Base-by-base conservation (phyloP, 2,888 invertebrate species). In the Lycocerus yunnanus region DNA sequence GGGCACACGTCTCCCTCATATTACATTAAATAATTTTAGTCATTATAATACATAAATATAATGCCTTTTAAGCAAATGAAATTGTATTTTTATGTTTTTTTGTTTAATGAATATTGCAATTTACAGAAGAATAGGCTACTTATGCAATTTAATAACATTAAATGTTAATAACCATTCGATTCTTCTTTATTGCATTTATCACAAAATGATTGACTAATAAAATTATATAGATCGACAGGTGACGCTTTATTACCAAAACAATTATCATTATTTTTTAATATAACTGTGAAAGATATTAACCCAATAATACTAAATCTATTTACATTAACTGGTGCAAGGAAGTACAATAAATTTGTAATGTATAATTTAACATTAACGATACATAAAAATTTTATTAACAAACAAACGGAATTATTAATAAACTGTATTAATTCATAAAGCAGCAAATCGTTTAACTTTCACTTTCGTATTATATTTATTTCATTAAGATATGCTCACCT, bases 351-450 rank as follows among this genome's bases (percentile, higher is more conserved):
- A 73, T 77, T 74, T 77, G 76, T 71, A 72, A 72, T 74, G 68
- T 76, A 77, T 78, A 77, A 77, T 78, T 77, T 73, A 66, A 68
- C 72, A 58, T 75, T 78, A 78, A 78, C 73, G 78, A 75, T 72
- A 76, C 71, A 77, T 73, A 73, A 77, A 78, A 73, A 59, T 73
- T 74, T 74, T 71, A 20, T 16, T 16, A 21, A 58, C 68, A 76
- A 66, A 76, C 74, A 72, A 70, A 72, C 69, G 72, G 61, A 65
- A 63, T 68, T 43, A 24, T 58, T 58, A 15, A 61, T 43, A 16
- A 66, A 60, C 65, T 16, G 43, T 68, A 74, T 70, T 74, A 74
- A 74, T 67, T 74, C 74, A 74, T 74, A 70, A 68, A 61, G 74
- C 16, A 70, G 68, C 74, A 74, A 74, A 74, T 70, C 71, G 67